phyloP scores from a whole-genome alignment of 2,797 vertebrate species.

The Coregonus suidteri region DNA sequence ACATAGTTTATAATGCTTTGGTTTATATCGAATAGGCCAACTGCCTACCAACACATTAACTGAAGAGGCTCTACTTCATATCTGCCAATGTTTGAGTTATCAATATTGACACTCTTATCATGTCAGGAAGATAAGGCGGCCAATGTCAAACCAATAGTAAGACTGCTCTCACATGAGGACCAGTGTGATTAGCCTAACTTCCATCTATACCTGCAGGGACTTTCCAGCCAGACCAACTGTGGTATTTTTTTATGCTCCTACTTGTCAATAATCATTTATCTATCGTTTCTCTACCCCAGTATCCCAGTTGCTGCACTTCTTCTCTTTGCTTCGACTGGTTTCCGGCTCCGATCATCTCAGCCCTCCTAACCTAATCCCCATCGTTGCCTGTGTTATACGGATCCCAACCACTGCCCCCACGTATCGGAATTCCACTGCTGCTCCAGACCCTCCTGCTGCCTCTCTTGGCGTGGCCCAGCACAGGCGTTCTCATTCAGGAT shows the following conservation, averaged over 20 bases:
- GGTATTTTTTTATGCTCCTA: neutral
- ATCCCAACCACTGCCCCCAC: neutral
- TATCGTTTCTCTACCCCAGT: neutral
- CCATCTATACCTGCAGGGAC: constrained; percentile 7
- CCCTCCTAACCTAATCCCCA: neutral
- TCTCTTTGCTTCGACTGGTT: neutral
- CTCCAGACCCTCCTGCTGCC: neutral
- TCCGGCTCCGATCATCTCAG: neutral
- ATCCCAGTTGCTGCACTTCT: neutral
- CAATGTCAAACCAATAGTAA: neutral
- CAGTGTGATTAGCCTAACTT: neutral
- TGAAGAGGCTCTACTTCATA: too few species aligned
- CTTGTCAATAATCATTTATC: neutral
- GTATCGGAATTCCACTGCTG: neutral
- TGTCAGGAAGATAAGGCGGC: neutral
- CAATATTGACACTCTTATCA: neutral
- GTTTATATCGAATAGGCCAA: too few species aligned
- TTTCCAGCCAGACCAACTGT: constrained; percentile 5
- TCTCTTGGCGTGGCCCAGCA: neutral
- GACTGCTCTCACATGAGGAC: neutral
- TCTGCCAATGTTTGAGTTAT: neutral
- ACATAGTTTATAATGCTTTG: too few species aligned
- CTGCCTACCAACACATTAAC: too few species aligned
- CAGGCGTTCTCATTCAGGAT: constrained; percentile 20
- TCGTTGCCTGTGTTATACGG: neutral